These are phyloP conservation scores for Conus betulinus DNA, from an alignment of 1,140 invertebrate genomes.

Conservation along the genomic window DNA sequence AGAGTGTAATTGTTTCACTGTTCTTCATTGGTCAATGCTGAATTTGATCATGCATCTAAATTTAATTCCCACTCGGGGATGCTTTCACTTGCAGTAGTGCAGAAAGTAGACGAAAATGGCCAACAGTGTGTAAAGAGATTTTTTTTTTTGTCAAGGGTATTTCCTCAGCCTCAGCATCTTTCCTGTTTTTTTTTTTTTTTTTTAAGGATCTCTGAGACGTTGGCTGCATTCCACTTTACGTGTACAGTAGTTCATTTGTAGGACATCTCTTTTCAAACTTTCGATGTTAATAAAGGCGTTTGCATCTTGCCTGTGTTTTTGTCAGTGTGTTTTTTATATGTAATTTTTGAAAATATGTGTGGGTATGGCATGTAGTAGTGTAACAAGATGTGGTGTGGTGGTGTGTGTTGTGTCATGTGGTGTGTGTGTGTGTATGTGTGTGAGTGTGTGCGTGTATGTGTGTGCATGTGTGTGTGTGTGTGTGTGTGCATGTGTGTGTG, in stretches of 20 bases:
- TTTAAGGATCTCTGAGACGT: neutral
- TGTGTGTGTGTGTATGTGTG: neutral
- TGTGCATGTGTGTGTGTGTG: slow-evolving; percentile 1
- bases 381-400: no score
- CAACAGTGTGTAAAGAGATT: neutral
- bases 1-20: no score
- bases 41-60: neutral
- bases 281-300: neutral
- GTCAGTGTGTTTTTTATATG: no score
- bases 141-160: no score
- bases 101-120: neutral
- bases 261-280: neutral
- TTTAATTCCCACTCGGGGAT: neutral
- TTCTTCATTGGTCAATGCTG: no score
- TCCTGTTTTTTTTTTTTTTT: neutral
- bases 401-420: no score
- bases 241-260: neutral
- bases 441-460: neutral
- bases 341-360: no score
- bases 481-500: no score
- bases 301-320: no score
- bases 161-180: no score
- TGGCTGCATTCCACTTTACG: neutral
- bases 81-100: neutral
- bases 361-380: no score